phyloP scores from a whole-genome alignment of 2,113 vertebrate species.

The Upupa epops region DNA sequence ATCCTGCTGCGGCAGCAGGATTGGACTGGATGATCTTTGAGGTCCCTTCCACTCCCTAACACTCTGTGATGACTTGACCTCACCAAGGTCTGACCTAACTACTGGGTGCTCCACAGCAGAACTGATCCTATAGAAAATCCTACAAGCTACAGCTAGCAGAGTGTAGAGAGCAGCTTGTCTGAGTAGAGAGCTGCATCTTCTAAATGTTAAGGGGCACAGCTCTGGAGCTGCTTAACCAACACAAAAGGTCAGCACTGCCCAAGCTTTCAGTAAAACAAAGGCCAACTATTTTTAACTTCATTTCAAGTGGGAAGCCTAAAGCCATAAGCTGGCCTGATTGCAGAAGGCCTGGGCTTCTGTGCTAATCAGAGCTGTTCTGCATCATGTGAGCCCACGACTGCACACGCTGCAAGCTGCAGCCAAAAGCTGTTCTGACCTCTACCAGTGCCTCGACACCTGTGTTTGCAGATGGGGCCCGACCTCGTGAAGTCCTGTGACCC shows the following conservation, averaged over 20 bases:
- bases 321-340: conserved; percentile 55
- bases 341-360: background rate
- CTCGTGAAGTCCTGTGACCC: background rate
- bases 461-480: fast-evolving
- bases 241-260: conserved; percentile 50
- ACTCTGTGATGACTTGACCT: background rate
- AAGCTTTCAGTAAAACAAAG: conserved; percentile 19
- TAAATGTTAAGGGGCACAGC: background rate
- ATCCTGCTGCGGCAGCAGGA: no score
- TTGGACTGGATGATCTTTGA: no score
- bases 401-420: fast-evolving
- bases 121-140: background rate
- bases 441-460: fast-evolving
- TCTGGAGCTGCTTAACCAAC: background rate
- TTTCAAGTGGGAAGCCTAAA: conserved; percentile 45
- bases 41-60: no score
- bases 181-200: background rate
- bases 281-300: conserved; percentile 63
- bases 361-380: background rate
- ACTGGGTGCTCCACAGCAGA: background rate
- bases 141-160: fast-evolving
- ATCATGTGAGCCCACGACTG: background rate
- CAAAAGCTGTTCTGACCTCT: background rate
- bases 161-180: background rate
- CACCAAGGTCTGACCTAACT: fast-evolving